Evolutionary conservation across 2,797 vertebrate genomes (phyloP), one percentile per base, ranked within the genome.

Genomic region (Decapterus maruadsi): DNA sequence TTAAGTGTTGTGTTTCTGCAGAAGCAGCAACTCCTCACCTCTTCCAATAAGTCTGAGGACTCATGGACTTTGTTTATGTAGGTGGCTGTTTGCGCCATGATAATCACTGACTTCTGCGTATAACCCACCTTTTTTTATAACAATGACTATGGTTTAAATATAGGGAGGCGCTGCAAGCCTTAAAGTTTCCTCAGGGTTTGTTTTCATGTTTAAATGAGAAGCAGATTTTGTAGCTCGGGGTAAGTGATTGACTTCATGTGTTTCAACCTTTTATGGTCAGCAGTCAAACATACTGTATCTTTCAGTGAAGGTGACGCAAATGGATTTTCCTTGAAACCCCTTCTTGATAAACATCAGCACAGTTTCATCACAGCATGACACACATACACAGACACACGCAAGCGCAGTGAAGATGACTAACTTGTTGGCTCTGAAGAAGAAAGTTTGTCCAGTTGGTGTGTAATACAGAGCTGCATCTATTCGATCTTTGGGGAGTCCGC

Each of bases 391-490:
- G 13, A 65, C 43, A 43, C 45, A 46, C 4, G 6, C 5, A 46
- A 7, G 16, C 6, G 17, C 12, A 66, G 16, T 0, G 8, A 72
- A 38, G 43, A 63, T 70, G 78, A 94, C 95, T 94, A 66, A 97
- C 97, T 97, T 96, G 91, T 95, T 96, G 90, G 93, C 96, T 68
- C 96, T 89, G 94, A 98, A 98, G 91, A 94, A 97, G 89, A 95
- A 98, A 0, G 97, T 98, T 88, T 97, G 95, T 71, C 97, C 97
- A 0, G 92, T 97, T 20, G 95, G 96, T 60, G 96, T 96, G 95
- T 97, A 98, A 75, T 88, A 96, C 57, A 98, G 95, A 9, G 96
- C 97, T 0, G 97, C 95, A 1, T 98, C 97, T 2, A 98, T 94
- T 45, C 93, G 93, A 87, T 98, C 97, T 8, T 87, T 95, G 12